Evolutionary conservation across 2,888 invertebrate species (phyloP), one percentile per base, ranked within the genome.

Genomic region (Sinodicranocentrus sp.): DNA sequence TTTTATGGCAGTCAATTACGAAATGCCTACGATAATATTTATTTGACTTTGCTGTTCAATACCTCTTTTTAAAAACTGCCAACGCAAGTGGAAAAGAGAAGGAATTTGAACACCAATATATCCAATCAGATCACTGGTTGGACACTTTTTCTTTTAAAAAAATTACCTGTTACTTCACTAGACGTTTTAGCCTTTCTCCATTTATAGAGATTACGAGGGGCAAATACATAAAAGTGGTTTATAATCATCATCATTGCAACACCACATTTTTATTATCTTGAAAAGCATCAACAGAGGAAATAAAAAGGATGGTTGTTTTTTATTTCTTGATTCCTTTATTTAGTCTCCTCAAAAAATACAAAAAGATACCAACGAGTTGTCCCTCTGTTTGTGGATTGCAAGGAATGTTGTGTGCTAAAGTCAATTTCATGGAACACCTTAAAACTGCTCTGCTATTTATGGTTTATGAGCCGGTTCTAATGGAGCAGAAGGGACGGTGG

Each of bases 1-100:
- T 63, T 79, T 79, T 79, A 79, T 79, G 79, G 79, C 23, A 79
- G 79, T 71, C 79, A 79, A 79, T 79, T 79, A 79, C 72, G 79
- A 54, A 79, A 79, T 71, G 39, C 71, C 71, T 72, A 79, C 72
- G 43, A 67, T 77, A 77, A 77, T 76, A 76, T 76, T 57, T 57
- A 57, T 3, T 52, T n/a, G 52, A 10, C 6, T 52, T n/a, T n/a
- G n/a, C n/a, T 39, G 39, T 39, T 8, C 39, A 39, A 39, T 39
- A 39, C 39, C 6, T n/a, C n/a, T n/a, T n/a, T n/a, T n/a, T n/a
- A n/a, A n/a, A n/a, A n/a, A n/a, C n/a, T n/a, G n/a, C n/a, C 5
- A 39, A 39, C 5, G 39, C 6, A 39, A 13, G 39, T 8, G 5
- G 39, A 39, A 13, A 39, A 13, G 39, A 39, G 39, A 39, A 39